These are phyloP conservation scores for Emydoidea blandingii DNA, from an alignment of 2,797 vertebrate genomes.

Conservation along the genomic window DNA sequence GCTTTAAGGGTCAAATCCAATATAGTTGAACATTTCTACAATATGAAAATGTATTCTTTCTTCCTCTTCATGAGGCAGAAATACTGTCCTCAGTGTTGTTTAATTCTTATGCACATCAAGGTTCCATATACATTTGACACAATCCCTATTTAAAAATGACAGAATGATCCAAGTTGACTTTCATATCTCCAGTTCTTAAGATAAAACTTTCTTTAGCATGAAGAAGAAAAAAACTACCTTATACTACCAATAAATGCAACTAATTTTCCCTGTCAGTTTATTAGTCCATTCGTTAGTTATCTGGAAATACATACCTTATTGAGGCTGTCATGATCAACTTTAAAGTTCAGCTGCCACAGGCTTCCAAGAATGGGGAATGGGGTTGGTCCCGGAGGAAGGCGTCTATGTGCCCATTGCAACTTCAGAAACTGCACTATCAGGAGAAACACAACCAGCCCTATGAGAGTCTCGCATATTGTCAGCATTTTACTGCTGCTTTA, in stretches of 20 bases:
- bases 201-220: neutral
- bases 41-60: neutral
- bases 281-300: neutral
- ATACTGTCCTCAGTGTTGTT: neutral
- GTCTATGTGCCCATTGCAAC: constrained; percentile 42
- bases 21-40: too few relatives aligned
- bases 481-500: neutral
- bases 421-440: constrained; percentile 48
- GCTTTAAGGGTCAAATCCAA: too few relatives aligned
- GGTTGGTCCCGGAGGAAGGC: constrained; percentile 65
- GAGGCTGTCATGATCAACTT: constrained; percentile 45
- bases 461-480: neutral
- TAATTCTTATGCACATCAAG: neutral
- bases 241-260: neutral
- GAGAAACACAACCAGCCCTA: constrained; percentile 17
- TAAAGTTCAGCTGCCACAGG: constrained; percentile 64
- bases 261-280: neutral
- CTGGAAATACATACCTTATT: constrained; percentile 54
- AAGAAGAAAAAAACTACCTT: neutral
- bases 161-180: neutral
- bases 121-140: neutral
- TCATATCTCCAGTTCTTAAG: neutral
- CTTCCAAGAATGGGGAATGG: constrained; percentile 72
- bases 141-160: neutral
- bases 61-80: neutral